These are phyloP conservation scores for Colletes latitarsis DNA, from an alignment of 1,140 invertebrate species.

Conservation along the genomic window DNA sequence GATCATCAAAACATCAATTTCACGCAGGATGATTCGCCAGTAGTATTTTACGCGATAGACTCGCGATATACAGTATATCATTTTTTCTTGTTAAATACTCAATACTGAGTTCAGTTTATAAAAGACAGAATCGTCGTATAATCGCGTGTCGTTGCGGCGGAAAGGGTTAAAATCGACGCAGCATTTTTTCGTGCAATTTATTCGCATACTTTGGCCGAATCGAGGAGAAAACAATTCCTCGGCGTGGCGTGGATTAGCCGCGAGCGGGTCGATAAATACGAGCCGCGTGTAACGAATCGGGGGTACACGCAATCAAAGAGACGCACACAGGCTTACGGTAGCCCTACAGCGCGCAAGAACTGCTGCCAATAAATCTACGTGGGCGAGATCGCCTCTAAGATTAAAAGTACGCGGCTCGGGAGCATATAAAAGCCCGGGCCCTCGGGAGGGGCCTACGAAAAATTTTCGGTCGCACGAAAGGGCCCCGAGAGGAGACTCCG, in stretches of 20 bases:
- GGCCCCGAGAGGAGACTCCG: not conserved
- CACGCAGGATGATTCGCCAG: too few species aligned
- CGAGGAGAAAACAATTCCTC: slow-evolving; percentile 22
- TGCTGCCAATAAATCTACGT: slow-evolving; percentile 58
- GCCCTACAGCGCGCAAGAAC: slow-evolving; percentile 40
- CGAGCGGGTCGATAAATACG: slow-evolving; percentile 42
- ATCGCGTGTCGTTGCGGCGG: too few species aligned
- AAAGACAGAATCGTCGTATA: too few species aligned
- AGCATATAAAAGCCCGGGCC: slow-evolving; percentile 31
- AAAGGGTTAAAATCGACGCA: too few species aligned
- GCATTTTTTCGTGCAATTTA: not conserved
- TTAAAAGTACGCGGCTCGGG: slow-evolving; percentile 50
- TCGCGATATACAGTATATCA: too few species aligned
- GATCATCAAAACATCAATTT: too few species aligned
- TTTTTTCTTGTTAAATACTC: too few species aligned
- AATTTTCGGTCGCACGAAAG: slow-evolving; percentile 53
- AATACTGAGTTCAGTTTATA: too few species aligned
- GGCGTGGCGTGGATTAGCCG: slow-evolving; percentile 27
- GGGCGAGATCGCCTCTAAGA: slow-evolving; percentile 60
- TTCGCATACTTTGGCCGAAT: not conserved
- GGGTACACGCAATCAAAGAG: slow-evolving; percentile 40
- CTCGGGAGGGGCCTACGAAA: slow-evolving; percentile 20
- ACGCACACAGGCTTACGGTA: slow-evolving; percentile 28
- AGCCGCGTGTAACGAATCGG: slow-evolving; percentile 36
- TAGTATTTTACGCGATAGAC: too few species aligned